Evolutionary conservation across 2,113 vertebrate species (phyloP).

Genomic region (Ursus arctos): DNA sequence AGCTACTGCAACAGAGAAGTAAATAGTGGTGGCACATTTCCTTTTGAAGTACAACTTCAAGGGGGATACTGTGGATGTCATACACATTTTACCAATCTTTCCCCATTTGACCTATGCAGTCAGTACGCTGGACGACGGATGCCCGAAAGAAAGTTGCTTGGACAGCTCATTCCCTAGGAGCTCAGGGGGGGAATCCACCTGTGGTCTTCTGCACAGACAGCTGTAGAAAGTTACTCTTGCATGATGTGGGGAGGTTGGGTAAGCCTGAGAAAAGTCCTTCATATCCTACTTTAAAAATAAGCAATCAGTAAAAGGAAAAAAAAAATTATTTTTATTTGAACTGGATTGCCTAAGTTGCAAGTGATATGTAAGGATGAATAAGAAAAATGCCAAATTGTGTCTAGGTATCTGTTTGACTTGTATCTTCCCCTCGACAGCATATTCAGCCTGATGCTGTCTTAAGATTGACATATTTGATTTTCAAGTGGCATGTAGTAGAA

Average conservation of each 20-base stretch:
- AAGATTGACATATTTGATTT: not conserved
- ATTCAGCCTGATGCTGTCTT: not conserved
- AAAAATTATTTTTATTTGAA: not conserved
- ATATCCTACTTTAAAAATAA: not conserved
- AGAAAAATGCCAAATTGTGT: not conserved
- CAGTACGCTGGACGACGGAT: not conserved
- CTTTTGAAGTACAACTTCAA: not conserved
- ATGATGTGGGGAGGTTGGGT: not conserved
- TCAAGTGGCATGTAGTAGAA: not conserved
- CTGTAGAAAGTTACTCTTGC: not conserved
- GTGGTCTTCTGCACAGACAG: not conserved
- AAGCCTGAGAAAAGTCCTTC: not conserved
- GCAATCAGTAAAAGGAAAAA: not conserved
- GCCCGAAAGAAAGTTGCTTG: not conserved
- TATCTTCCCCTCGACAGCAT: not conserved
- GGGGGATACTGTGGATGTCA: not conserved
- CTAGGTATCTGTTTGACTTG: not conserved
- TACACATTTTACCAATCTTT: not conserved
- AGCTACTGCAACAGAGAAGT: not conserved
- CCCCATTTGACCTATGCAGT: not conserved
- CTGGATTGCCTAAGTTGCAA: not conserved
- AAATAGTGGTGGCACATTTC: not conserved
- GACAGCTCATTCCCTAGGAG: not conserved
- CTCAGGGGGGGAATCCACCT: not conserved
- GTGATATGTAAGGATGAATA: not conserved